A percentile compares a stretch with the other conserved stretches of the same genome.
Conservation (phyloP, 1,140 invertebrate species). For the Armadillidium nasatum region DNA sequence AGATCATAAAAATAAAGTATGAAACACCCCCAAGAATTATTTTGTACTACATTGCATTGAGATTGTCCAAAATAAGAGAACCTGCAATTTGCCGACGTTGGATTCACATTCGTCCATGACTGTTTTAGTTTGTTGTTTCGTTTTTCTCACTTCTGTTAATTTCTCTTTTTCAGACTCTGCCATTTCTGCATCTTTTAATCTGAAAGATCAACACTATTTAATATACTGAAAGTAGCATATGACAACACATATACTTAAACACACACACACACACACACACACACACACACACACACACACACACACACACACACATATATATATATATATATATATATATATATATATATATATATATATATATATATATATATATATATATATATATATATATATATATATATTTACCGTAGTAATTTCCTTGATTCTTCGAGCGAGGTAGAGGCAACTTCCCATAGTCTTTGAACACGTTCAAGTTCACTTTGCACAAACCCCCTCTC, state of each 20-base stretch:
- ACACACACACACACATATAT: too few relatives aligned
- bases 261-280: too few relatives aligned
- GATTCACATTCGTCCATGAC: not conserved
- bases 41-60: too few relatives aligned
- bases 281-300: too few relatives aligned
- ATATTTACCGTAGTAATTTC: not conserved
- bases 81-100: not conserved
- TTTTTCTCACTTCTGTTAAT: not conserved
- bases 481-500: constrained; percentile 89
- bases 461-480: constrained; percentile 74
- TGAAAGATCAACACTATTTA: not conserved
- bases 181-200: not conserved
- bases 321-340: too few relatives aligned
- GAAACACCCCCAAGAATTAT: too few relatives aligned
- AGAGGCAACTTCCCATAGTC: constrained; percentile 74
- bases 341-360: too few relatives aligned
- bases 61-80: not conserved
- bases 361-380: too few relatives aligned
- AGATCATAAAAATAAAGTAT: too few relatives aligned
- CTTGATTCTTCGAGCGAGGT: not conserved
- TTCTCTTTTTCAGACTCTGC: not conserved
- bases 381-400: too few relatives aligned
- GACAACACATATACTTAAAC: too few relatives aligned
- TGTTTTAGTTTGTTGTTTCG: not conserved
- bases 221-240: too few relatives aligned